Evolutionary conservation across 2,797 vertebrate species (phyloP), one percentile per base, ranked within the genome.

Genomic region (Sebastes minor): DNA sequence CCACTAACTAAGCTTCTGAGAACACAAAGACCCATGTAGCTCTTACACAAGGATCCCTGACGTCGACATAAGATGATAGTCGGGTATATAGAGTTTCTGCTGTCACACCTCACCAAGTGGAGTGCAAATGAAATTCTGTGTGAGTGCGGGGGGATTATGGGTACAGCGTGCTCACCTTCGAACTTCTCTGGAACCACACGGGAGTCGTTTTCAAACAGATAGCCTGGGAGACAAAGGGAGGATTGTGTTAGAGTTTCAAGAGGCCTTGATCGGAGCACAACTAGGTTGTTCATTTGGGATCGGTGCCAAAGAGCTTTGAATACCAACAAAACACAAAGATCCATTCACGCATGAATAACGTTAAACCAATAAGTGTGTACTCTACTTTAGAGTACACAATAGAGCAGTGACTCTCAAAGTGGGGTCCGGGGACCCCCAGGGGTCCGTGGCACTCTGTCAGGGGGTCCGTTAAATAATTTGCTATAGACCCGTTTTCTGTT

Each of bases 161-260:
- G 71, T 14, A 1, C 12, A 10, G 35, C 10, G 2, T 38, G 23
- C 96, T 92, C 64, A 99, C 98, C 97, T 98, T 99, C 98, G 78
- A 96, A 97, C 91, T 97, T 99, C 92, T 99, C 98, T 60, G 98
- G 98, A 87, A 99, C 98, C 65, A 99, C 96, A 0, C 97, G 97
- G 88, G 97, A 97, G 80, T 99, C 98, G 6, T 98, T 99, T 91
- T 98, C 97, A 68, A 97, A 98, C 90, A 96, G 91, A 89, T 97
- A 99, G 72, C 97, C 98, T 99, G 92, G 1, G 85, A 93, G 38
- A 94, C 20, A 80, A 87, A 71, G 38, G 61, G 22, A 65, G 79
- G 71, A 10, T 2, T 63, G 80, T 84, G 89, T 87, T 74, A 74
- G 68, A 67, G 68, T 70, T 76, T 81, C 63, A 57, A 65, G 81